phyloP scores from a whole-genome alignment of 2,113 vertebrate species.

The Indri indri region DNA sequence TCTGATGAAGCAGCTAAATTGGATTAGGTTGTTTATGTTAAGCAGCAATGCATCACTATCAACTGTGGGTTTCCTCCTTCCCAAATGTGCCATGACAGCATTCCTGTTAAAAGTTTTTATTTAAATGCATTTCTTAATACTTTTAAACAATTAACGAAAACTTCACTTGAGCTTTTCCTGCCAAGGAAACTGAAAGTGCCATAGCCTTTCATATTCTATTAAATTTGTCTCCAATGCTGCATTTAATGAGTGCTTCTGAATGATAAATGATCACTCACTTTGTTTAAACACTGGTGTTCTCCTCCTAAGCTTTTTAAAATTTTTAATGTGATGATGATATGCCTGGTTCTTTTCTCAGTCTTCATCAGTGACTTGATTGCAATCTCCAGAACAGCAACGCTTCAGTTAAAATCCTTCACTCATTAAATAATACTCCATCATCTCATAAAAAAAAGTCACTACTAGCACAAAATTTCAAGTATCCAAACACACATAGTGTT shows the following conservation, averaged over 20 bases:
- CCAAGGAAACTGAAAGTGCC: constrained; percentile 11
- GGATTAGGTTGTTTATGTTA: constrained; percentile 58
- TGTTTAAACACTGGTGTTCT: not conserved
- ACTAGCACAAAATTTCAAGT: constrained; percentile 1
- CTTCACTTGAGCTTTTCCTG: constrained; percentile 11
- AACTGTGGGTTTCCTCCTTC: not conserved
- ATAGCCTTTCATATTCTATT: not conserved
- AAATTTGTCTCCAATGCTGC: not conserved
- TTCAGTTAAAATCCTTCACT: constrained; percentile 35
- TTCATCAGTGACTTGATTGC: constrained; percentile 44
- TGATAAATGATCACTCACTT: not conserved
- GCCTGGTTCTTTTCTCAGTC: not conserved
- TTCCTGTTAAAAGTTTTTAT: not conserved
- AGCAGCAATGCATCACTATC: constrained; percentile 23
- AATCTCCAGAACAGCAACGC: not conserved
- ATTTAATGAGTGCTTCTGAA: constrained; percentile 11
- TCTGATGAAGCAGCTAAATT: constrained; percentile 58
- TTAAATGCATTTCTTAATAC: constrained; percentile 54
- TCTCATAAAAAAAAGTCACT: not conserved
- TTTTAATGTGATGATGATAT: not conserved
- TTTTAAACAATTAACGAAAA: constrained; percentile 54
- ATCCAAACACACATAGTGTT: not conserved
- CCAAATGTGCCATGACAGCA: not conserved
- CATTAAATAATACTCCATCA: constrained; percentile 12
- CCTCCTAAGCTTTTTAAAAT: not conserved